Conservation (phyloP, 2,797 vertebrate species). For the Manis crassicaudata region DNA sequence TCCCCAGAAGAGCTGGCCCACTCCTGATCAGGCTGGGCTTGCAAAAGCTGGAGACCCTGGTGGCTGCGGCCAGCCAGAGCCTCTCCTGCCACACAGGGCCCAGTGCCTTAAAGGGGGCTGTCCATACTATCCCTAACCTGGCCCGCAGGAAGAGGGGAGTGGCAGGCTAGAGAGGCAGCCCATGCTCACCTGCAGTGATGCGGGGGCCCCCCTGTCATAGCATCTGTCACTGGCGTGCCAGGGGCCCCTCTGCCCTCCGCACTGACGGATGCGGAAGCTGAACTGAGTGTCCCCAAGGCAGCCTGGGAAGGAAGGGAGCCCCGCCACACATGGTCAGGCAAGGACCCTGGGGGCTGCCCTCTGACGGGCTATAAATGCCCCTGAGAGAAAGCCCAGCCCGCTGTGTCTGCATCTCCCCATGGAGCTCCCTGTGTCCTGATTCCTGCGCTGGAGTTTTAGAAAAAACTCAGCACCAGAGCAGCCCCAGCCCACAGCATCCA, state of each 20-base stretch:
- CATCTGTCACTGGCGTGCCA: constrained; percentile 76
- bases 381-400: background rate
- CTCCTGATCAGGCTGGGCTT: background rate
- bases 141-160: rapidly evolving
- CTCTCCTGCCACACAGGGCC: background rate
- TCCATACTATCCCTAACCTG: rapidly evolving
- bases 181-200: constrained; percentile 89
- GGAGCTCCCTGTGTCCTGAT: background rate
- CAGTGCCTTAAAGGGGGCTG: background rate
- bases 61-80: background rate
- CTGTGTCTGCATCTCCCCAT: background rate
- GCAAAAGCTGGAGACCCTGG: too few relatives aligned
- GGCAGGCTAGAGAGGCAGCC: background rate
- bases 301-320: constrained; percentile 79
- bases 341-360: background rate
- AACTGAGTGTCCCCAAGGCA: constrained; percentile 97
- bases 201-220: constrained; percentile 89
- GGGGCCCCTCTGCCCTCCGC: constrained; percentile 85
- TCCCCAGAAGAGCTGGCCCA: background rate
- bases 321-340: rapidly evolving
- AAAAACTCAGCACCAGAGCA: background rate
- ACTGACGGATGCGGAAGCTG: constrained; percentile 95
- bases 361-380: background rate
- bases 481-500: rapidly evolving
- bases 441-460: background rate